These are phyloP conservation scores for Drosophila leontia DNA, from an alignment of 1,140 invertebrate species.

Conservation along the genomic window DNA sequence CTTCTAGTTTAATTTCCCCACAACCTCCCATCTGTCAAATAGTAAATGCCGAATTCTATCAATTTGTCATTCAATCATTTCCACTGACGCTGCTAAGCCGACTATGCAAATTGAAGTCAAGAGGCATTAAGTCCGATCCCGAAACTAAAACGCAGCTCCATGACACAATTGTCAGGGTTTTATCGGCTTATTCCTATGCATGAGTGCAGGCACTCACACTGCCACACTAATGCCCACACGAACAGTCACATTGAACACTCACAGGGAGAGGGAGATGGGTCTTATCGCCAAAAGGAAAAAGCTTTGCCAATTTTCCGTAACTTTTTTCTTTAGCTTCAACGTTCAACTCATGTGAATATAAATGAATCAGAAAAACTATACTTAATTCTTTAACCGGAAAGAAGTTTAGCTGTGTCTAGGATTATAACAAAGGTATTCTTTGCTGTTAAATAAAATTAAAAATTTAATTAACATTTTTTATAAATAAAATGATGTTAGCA, in stretches of 20 bases:
- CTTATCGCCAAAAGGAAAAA: conserved; percentile 41
- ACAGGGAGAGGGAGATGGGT: conserved; percentile 1
- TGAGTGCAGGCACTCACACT: conserved; percentile 43
- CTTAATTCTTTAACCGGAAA: background rate
- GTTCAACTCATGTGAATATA: conserved; percentile 9
- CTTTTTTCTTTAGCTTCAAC: conserved; percentile 3
- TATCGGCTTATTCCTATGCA: conserved; percentile 59
- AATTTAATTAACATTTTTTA: background rate
- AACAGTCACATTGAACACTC: background rate
- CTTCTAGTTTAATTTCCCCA: conserved; percentile 19
- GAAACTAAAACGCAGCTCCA: conserved; percentile 58
- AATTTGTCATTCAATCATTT: conserved; percentile 53
- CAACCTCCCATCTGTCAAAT: conserved; percentile 19
- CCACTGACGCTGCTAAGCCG: conserved; percentile 46
- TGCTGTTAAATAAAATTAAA: background rate
- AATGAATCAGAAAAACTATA: conserved; percentile 16
- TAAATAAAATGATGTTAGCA: background rate
- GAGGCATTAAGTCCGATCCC: conserved; percentile 55
- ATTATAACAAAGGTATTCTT: background rate
- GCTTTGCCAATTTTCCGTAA: conserved; percentile 27
- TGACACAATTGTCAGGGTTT: conserved; percentile 61
- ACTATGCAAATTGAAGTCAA: conserved; percentile 65
- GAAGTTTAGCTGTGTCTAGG: background rate
- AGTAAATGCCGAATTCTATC: conserved; percentile 40
- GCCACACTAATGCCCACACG: conserved; percentile 13